phyloP scores from a whole-genome alignment of 2,888 invertebrate genomes.

The Chaetoderma sp. region DNA sequence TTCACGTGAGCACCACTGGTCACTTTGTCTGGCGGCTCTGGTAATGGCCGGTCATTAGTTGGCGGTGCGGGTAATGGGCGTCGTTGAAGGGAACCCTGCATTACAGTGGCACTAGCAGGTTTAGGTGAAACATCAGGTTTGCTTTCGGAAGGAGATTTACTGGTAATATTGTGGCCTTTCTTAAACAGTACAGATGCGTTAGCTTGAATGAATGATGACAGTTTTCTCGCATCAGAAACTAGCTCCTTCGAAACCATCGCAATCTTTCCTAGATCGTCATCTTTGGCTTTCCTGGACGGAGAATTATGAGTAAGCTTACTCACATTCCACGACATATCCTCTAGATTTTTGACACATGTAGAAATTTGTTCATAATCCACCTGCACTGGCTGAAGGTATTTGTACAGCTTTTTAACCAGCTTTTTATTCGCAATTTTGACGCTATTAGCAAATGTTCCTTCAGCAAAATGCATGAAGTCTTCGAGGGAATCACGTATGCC shows the following conservation, averaged over 20 bases:
- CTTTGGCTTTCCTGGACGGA: conserved; percentile 69
- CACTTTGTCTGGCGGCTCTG: conserved; percentile 36
- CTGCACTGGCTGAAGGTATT: conserved; percentile 56
- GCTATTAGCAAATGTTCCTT: conserved; percentile 89
- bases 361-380: conserved; percentile 50
- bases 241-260: conserved; percentile 88
- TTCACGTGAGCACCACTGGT: conserved; percentile 1
- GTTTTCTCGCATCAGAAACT: conserved; percentile 88
- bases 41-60: conserved; percentile 45
- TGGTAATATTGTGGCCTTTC: conserved; percentile 43
- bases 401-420: conserved; percentile 55
- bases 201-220: conserved; percentile 86
- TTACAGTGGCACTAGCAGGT: conserved; percentile 36
- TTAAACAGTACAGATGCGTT: conserved; percentile 65
- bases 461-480: conserved; percentile 89
- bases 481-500: conserved; percentile 84
- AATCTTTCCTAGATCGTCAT: conserved; percentile 89
- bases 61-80: conserved; percentile 70
- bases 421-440: conserved; percentile 70
- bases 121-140: conserved; percentile 30
- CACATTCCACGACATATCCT: conserved; percentile 58
- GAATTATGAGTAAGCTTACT: conserved; percentile 58
- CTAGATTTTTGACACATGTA: conserved; percentile 48
- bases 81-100: conserved; percentile 74
- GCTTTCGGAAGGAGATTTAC: conserved; percentile 15